Evolutionary conservation across 2,113 vertebrate genomes (phyloP).

Genomic region (Limnothrissa miodon): DNA sequence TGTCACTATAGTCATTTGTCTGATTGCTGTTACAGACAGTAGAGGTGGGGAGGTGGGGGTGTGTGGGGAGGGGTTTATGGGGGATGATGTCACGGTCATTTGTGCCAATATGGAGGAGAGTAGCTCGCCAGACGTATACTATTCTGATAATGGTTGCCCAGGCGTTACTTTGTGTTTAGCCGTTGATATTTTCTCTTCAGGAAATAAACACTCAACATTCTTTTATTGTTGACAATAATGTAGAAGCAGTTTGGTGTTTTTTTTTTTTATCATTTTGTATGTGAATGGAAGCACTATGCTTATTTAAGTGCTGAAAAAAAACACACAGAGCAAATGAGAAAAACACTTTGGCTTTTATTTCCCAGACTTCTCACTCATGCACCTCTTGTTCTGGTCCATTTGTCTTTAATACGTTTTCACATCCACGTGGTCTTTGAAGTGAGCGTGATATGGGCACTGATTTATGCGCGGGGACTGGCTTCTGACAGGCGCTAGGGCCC

Average conservation of each 20-base stretch:
- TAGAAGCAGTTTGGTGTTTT: background rate
- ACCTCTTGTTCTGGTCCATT: constrained; percentile 4
- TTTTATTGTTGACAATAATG: background rate
- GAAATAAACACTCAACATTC: background rate
- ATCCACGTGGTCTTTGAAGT: background rate
- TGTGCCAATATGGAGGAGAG: background rate
- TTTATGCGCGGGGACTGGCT: background rate
- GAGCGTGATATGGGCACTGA: constrained; percentile 14
- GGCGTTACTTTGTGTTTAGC: constrained; percentile 22
- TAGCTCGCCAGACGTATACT: background rate
- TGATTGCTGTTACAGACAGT: constrained; percentile 50
- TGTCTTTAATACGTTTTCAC: constrained; percentile 8
- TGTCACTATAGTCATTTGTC: constrained; percentile 58
- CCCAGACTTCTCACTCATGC: constrained; percentile 16
- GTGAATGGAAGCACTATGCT: background rate
- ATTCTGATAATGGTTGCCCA: background rate
- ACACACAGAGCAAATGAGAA: constrained; percentile 20
- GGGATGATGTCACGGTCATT: constrained; percentile 21
- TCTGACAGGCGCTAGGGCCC: constrained; percentile 35
- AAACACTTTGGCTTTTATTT: constrained; percentile 28
- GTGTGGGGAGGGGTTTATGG: constrained; percentile 22
- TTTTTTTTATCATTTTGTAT: background rate
- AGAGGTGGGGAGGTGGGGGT: background rate
- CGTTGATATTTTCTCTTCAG: background rate
- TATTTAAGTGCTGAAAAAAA: background rate